Conservation (phyloP, 2,113 vertebrate genomes). For the Macroglossus sobrinus region DNA sequence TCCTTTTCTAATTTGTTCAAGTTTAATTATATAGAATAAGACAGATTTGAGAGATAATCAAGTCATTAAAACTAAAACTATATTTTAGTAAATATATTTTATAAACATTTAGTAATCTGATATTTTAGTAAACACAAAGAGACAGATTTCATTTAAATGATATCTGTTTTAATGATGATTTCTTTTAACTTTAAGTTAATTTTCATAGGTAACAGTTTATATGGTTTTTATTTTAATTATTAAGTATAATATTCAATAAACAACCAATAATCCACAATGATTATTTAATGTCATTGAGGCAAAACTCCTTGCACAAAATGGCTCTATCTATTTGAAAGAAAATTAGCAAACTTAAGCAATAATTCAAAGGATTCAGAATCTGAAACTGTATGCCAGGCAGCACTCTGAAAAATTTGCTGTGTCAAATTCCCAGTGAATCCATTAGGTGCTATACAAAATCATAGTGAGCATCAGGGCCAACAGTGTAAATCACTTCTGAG, state of each 20-base stretch:
- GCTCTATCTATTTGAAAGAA: constrained; percentile 18
- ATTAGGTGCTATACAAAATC: neutral
- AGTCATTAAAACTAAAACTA: neutral
- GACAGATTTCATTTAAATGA: constrained; percentile 35
- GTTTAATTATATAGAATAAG: constrained; percentile 3
- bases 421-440: neutral
- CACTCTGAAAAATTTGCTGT: constrained; percentile 1
- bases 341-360: constrained; percentile 58
- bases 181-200: constrained; percentile 44
- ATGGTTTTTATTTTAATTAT: constrained; percentile 32
- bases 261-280: neutral
- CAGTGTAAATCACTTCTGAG: neutral
- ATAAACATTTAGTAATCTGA: neutral
- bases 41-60: neutral
- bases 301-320: constrained; percentile 28
- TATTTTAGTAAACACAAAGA: constrained; percentile 32
- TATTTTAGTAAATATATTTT: constrained; percentile 4
- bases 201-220: constrained; percentile 49
- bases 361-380: constrained; percentile 41
- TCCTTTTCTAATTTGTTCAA: neutral
- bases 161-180: constrained; percentile 44
- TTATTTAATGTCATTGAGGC: constrained; percentile 30
- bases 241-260: constrained; percentile 47
- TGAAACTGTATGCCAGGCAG: neutral
- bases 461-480: neutral